These are phyloP conservation scores for Taeniopygia guttata DNA, from an alignment of 2,797 vertebrate species.

Conservation along the genomic window DNA sequence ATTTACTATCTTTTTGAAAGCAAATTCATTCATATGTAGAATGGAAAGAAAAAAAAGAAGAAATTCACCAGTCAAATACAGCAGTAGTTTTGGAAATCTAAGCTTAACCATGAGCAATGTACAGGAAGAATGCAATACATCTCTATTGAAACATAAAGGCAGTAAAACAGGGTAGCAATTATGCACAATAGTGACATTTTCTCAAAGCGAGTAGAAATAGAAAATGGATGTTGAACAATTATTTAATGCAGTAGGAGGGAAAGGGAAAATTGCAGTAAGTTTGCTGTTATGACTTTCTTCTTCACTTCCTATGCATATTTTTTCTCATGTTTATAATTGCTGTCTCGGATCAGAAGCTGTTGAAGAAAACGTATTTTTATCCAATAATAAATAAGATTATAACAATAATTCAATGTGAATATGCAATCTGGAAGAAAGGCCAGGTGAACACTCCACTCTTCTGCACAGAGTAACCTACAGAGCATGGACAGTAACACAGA, in stretches of 20 bases:
- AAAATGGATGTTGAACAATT: not conserved
- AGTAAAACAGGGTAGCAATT: not conserved
- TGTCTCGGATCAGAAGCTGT: not conserved
- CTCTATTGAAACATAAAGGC: not conserved
- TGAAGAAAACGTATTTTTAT: not conserved
- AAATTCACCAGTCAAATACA: not conserved
- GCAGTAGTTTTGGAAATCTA: not conserved
- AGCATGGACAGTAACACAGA: not conserved
- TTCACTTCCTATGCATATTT: not conserved
- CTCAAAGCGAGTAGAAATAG: not conserved
- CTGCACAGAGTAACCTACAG: not conserved
- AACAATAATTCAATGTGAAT: not conserved
- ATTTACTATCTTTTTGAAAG: not conserved
- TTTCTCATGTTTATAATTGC: not conserved
- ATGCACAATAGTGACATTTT: not conserved
- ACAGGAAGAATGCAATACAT: not conserved
- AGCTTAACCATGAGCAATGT: not conserved
- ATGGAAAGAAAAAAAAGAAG: not conserved
- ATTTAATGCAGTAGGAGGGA: not conserved
- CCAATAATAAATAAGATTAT: not conserved
- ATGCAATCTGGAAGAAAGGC: not conserved
- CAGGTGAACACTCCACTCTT: not conserved
- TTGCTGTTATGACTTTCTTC: not conserved
- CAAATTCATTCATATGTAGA: not conserved
- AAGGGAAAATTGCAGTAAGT: not conserved